Evolutionary conservation across 2,888 invertebrate species (phyloP), one percentile per base, ranked within the genome.

Genomic region (Hemistola chrysoprasaria): DNA sequence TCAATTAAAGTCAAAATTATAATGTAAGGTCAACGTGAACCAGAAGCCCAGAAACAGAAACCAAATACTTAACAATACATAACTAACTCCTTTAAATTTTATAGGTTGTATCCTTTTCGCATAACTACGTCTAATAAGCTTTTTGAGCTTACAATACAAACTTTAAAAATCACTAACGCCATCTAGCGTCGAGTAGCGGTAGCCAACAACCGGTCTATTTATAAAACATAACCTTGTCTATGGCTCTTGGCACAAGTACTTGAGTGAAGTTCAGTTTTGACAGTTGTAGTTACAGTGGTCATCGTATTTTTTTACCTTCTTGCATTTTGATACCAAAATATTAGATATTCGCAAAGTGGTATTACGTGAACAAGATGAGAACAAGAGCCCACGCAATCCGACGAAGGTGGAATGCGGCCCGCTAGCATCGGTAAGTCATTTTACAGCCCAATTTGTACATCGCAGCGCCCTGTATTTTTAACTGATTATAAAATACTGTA

Each of bases 281-380:
- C 87, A 88, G 86, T 80, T 85, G 69, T 79, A 78, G 80, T 82
- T 81, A 80, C 79, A 85, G 79, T 85, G 84, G 78, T 86, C 83
- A 85, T 84, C 83, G 71, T 75, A 82, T 83, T 86, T 64, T 29
- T 86, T 86, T 85, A 75, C 78, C 78, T 84, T 80, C 84, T 81
- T 85, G 85, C 86, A 86, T 85, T 86, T 87, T 84, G 84, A 86
- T 86, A 86, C 78, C 86, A 85, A 88, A 85, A 86, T 86, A 85
- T 86, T 86, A 86, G 84, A 74, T 84, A 86, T 85, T 86, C 78
- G 81, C 73, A 76, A 80, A 83, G 83, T 85, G 78, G 78, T 86
- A 82, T 88, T 88, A 88, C 87, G 87, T 88, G 87, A 86, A 85
- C 86, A 84, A 80, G 83, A 87, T 87, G 87, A 86, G 85, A 87